Percentiles rank a stretch among this genome's conserved stretches.
Evolutionary conservation across 92 coral and sea anemone species (phyloP).

Genomic region (Virgularia gustaviana): DNA sequence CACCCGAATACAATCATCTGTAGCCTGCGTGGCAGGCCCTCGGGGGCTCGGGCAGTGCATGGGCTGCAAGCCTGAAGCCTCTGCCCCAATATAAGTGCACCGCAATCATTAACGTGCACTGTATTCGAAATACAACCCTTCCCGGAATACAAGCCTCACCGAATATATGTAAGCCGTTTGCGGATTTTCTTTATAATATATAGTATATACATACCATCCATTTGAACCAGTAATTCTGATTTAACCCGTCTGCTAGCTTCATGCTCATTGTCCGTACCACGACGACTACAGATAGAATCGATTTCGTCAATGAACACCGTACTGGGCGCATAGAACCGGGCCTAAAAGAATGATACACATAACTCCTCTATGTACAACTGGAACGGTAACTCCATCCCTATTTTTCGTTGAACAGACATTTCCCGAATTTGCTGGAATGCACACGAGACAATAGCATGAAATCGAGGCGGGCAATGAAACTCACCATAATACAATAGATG

Average conservation of each 20-base stretch:
- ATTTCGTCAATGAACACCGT: conserved; percentile 95
- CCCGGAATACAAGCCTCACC: not conserved
- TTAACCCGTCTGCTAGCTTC: conserved; percentile 97
- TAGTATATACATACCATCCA: conserved; percentile 69
- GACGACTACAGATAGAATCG: conserved; percentile 95
- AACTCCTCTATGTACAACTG: not conserved
- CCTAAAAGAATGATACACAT: conserved; percentile 68
- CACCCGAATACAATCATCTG: too few relatives aligned
- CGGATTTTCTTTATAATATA: not conserved
- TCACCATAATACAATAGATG: too few relatives aligned
- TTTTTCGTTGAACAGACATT: too few relatives aligned
- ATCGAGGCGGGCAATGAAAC: too few relatives aligned
- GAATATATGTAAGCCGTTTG: not conserved
- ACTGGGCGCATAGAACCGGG: conserved; percentile 96
- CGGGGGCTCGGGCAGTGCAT: too few relatives aligned
- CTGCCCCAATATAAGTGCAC: not conserved
- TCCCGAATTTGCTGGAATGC: too few relatives aligned
- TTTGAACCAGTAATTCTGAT: conserved; percentile 91
- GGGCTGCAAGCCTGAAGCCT: too few relatives aligned
- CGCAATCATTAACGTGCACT: too few relatives aligned
- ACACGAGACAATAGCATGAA: too few relatives aligned
- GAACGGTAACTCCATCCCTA: too few relatives aligned
- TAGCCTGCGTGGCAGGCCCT: too few relatives aligned
- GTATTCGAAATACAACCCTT: too few relatives aligned
- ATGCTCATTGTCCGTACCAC: conserved; percentile 96